These are phyloP conservation scores for Stratiolaelaps scimitus DNA, from an alignment of 1,140 invertebrate genomes.

Conservation along the genomic window DNA sequence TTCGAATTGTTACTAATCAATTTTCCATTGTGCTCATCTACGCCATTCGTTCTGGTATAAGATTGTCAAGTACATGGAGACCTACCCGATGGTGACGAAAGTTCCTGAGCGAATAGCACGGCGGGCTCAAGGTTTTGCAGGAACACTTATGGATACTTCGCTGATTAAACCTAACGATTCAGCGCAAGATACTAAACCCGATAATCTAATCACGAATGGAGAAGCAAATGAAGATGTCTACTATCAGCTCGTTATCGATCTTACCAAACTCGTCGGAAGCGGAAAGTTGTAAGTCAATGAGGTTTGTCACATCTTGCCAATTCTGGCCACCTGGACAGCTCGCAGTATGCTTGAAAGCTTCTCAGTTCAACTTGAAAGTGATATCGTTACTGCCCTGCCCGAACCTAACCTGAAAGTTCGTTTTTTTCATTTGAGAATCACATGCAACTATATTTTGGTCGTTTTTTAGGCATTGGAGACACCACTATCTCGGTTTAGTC, in stretches of 20 bases:
- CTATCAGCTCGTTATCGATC: slow-evolving; percentile 48
- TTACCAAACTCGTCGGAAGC: slow-evolving; percentile 52
- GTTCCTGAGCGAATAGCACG: slow-evolving; percentile 40
- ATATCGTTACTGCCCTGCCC: too few relatives aligned
- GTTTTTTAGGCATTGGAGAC: slow-evolving; percentile 60
- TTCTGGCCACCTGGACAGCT: too few relatives aligned
- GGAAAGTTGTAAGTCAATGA: slow-evolving; percentile 53
- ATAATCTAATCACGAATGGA: not conserved
- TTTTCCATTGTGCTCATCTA: too few relatives aligned
- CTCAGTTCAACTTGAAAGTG: too few relatives aligned
- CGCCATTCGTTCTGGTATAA: not conserved
- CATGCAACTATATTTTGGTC: slow-evolving; percentile 31
- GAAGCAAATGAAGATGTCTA: slow-evolving; percentile 48
- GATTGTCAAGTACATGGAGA: slow-evolving; percentile 21
- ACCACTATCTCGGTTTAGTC: slow-evolving; percentile 56
- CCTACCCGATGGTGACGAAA: slow-evolving; percentile 29
- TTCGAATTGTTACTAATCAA: too few relatives aligned
- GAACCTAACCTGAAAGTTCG: too few relatives aligned
- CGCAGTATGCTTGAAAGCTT: too few relatives aligned
- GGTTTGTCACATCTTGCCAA: too few relatives aligned
- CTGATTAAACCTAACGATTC: too few relatives aligned
- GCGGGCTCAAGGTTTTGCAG: slow-evolving; percentile 37
- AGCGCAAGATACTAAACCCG: not conserved
- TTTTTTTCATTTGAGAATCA: too few relatives aligned
- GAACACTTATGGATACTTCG: not conserved